These are phyloP conservation scores for Habropoda laboriosa DNA, from an alignment of 1,140 invertebrate species.

Conservation along the genomic window DNA sequence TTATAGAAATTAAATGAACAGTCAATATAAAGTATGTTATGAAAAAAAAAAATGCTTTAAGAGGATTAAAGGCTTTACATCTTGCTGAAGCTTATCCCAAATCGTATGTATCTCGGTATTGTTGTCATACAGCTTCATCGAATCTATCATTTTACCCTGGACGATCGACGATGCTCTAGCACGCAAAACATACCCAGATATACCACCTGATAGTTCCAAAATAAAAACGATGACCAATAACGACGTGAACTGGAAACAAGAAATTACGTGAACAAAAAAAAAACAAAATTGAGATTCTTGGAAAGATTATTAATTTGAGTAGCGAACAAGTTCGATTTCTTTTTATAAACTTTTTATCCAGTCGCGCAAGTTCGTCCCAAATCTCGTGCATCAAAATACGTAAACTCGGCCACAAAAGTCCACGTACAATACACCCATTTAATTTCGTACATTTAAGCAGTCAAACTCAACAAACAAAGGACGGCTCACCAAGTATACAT, in stretches of 20 bases:
- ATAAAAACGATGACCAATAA: conserved; percentile 90
- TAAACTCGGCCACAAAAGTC: no score
- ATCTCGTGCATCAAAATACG: no score
- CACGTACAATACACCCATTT: no score
- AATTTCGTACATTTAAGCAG: no score
- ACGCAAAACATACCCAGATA: conserved; percentile 89
- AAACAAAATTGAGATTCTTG: no score
- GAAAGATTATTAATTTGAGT: no score
- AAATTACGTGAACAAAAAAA: conserved; percentile 20
- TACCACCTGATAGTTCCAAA: conserved; percentile 90
- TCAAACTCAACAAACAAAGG: no score
- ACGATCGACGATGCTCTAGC: conserved; percentile 82
- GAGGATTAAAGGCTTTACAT: conserved; percentile 77
- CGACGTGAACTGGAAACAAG: conserved; percentile 86
- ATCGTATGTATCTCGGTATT: conserved; percentile 75
- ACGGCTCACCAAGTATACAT: no score
- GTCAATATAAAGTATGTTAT: not conserved
- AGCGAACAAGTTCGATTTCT: no score
- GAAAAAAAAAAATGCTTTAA: not conserved
- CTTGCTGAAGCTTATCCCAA: conserved; percentile 86
- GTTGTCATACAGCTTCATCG: conserved; percentile 82
- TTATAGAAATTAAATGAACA: not conserved
- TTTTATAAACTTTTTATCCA: no score
- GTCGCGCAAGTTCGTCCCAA: no score
- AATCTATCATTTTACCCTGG: conserved; percentile 80